Evolutionary conservation across 2,888 invertebrate genomes (phyloP).

Genomic region (Eugnorisma glareosa): DNA sequence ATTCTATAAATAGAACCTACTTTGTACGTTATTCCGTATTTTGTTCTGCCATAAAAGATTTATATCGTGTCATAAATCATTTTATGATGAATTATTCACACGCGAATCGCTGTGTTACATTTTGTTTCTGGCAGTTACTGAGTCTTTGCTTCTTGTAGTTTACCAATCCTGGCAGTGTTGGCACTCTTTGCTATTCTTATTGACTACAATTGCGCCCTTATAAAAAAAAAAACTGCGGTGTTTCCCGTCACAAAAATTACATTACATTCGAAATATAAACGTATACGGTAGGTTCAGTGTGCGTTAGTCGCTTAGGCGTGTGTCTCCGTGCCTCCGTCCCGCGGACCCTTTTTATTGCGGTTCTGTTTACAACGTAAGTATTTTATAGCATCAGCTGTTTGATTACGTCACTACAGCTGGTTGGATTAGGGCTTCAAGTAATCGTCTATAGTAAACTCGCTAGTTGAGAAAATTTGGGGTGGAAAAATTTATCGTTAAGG

Average conservation of each 20-base stretch:
- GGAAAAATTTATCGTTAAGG: slow-evolving; percentile 69
- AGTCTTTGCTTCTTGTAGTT: slow-evolving; percentile 26
- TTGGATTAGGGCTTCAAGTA: slow-evolving; percentile 70
- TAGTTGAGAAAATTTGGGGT: slow-evolving; percentile 68
- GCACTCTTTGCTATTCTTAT: background rate
- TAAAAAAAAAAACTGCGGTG: background rate
- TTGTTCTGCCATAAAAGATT: slow-evolving; percentile 61
- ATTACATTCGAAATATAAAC: slow-evolving; percentile 19
- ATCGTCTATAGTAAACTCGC: slow-evolving; percentile 64
- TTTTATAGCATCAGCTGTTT: slow-evolving; percentile 87
- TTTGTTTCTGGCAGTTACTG: slow-evolving; percentile 44
- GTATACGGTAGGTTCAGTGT: slow-evolving; percentile 59
- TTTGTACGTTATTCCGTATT: slow-evolving; percentile 60
- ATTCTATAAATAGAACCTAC: slow-evolving; percentile 55
- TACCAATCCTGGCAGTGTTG: slow-evolving; percentile 15
- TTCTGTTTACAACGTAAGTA: slow-evolving; percentile 80
- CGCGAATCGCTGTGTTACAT: slow-evolving; percentile 53
- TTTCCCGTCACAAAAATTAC: background rate
- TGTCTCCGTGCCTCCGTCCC: slow-evolving; percentile 64
- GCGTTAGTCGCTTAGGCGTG: slow-evolving; percentile 55
- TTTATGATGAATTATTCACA: slow-evolving; percentile 65
- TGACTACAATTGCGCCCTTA: background rate
- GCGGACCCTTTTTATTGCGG: slow-evolving; percentile 81
- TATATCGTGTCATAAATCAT: slow-evolving; percentile 60
- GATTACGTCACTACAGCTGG: slow-evolving; percentile 81